A percentile compares a stretch with the other conserved stretches of the same genome.
phyloP scores from a whole-genome alignment of 2,888 invertebrate species.

The Philereme vetulata region DNA sequence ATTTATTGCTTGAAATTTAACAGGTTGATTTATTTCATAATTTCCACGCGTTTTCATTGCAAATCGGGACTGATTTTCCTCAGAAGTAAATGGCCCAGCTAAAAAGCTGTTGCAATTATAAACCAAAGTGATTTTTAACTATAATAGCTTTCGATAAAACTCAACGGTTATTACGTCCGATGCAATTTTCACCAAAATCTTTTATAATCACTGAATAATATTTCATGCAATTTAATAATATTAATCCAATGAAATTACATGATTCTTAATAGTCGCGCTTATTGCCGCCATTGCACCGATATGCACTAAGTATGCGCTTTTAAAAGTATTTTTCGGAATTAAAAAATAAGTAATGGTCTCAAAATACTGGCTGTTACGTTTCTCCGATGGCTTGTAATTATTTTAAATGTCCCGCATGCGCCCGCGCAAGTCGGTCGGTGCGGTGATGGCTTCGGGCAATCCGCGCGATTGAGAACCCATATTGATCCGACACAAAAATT shows the following conservation, averaged over 20 bases:
- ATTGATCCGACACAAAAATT: conserved; percentile 64
- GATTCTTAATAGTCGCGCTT: conserved; percentile 65
- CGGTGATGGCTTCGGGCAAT: conserved; percentile 65
- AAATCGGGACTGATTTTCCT: background rate
- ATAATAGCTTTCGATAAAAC: conserved; percentile 13
- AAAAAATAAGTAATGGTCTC: conserved; percentile 83
- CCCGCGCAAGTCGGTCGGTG: conserved; percentile 47
- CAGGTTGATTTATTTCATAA: conserved; percentile 22
- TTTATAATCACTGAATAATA: conserved; percentile 45
- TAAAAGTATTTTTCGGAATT: conserved; percentile 77
- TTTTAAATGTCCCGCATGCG: conserved; percentile 83
- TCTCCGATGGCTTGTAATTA: conserved; percentile 83
- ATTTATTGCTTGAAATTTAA: conserved; percentile 31
- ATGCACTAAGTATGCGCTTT: conserved; percentile 73
- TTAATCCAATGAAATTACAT: conserved; percentile 59
- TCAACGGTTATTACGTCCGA: conserved; percentile 31
- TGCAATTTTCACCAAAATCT: conserved; percentile 36
- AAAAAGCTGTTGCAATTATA: background rate
- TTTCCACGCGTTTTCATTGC: conserved; percentile 1
- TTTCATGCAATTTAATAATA: conserved; percentile 46
- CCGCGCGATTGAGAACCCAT: conserved; percentile 74
- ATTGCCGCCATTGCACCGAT: conserved; percentile 65
- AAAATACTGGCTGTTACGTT: conserved; percentile 82
- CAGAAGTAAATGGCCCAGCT: background rate
- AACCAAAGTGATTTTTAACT: conserved; percentile 2